Evolutionary conservation across 2,797 vertebrate genomes (phyloP).

Genomic region (Labroides dimidiatus): DNA sequence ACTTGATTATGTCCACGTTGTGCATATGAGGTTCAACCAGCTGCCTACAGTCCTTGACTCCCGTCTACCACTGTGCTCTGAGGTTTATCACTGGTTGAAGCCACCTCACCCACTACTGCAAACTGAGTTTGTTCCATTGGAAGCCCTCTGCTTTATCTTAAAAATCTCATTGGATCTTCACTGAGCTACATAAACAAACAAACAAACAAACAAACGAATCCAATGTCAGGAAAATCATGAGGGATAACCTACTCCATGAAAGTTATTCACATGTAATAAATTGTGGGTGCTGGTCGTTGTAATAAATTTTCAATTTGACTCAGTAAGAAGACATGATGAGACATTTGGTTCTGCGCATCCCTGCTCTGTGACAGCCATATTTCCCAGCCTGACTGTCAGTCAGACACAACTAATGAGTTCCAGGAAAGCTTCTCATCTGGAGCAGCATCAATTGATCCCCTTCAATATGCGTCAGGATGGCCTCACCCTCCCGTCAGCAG

Average conservation of each 20-base stretch:
- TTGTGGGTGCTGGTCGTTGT: neutral
- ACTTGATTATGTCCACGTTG: too few relatives aligned
- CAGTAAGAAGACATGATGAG: neutral
- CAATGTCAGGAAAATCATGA: too few relatives aligned
- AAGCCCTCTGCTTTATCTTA: too few relatives aligned
- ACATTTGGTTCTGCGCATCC: neutral
- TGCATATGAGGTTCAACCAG: too few relatives aligned
- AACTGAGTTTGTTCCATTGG: too few relatives aligned
- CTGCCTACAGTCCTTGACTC: too few relatives aligned
- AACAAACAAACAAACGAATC: too few relatives aligned
- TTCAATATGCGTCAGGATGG: conserved; percentile 52
- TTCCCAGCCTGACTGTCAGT: conserved; percentile 15
- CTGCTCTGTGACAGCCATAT: conserved; percentile 2
- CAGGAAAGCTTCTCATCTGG: conserved; percentile 56
- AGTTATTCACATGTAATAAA: neutral
- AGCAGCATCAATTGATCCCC: conserved; percentile 12
- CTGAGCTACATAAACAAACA: too few relatives aligned
- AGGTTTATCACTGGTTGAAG: too few relatives aligned
- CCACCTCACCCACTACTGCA: too few relatives aligned
- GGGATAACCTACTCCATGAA: neutral
- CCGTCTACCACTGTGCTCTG: too few relatives aligned
- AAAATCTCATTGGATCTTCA: too few relatives aligned
- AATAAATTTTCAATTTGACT: neutral
- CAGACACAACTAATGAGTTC: conserved; percentile 39
- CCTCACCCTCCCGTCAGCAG: conserved; percentile 58